Base-by-base conservation (phyloP, 2,113 vertebrate genomes). In the Pedionomus torquatus region DNA sequence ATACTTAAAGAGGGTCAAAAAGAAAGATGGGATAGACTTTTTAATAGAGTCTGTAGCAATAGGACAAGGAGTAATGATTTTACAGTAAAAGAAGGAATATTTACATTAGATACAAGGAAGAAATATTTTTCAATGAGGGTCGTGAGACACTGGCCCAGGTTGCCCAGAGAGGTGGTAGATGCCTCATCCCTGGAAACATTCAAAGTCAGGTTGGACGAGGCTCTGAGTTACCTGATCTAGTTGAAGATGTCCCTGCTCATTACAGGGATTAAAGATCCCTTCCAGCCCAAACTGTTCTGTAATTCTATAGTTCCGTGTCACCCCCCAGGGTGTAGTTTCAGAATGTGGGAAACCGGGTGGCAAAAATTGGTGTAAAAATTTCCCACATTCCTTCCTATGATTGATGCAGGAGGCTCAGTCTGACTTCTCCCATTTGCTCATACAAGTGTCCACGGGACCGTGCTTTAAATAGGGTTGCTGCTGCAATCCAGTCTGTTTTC, bases 81-180 rank as follows among this genome's bases (percentile, higher is more conserved):
- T 63, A 78, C 46, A 31, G 4, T 35, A 20, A 63, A 70, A 51
- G 13, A 55, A 5, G 3, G 1, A 4, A 28, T 15, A 31, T 79
- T 60, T 3, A 65, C 35, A 54, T 3, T 11, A 49, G 31, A 10
- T 57, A 9, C 23, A 77, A 46, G 9, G 21, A 65, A 51, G 13
- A 26, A 1, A 10, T n/a, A 6, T 43, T 78, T 78, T 37, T 10
- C 1, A 1, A 4, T 7, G 20, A 52, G 5, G 1, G 2, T 72
- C 3, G 37, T 58, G 14, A 75, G 17, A 28, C 21, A 14, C 24
- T 48, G n/a, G 7, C 0, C 1, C 14, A 66, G 3, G 51, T 66
- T 74, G 5, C 11, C 28, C 37, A 63, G 63, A 77, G 17, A 39
- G 25, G 13, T 55, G 10, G 33, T 11, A 10, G 7, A 37, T 46